phyloP scores from a whole-genome alignment of 2,888 invertebrate genomes.

The Ophioninae sp. region DNA sequence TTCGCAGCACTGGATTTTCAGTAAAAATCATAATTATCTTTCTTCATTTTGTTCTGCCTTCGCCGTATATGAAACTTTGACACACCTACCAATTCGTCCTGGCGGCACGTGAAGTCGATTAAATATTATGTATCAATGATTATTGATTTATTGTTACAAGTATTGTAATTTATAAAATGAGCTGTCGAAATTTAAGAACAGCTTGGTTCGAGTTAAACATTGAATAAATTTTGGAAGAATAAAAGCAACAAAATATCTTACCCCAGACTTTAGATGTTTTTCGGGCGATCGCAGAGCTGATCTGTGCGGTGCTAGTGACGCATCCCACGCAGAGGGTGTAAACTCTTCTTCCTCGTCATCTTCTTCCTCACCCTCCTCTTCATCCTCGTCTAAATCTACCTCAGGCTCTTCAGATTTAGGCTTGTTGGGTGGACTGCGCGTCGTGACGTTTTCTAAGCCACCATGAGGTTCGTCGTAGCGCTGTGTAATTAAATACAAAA shows the following conservation, averaged over 20 bases:
- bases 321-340: conserved; percentile 92
- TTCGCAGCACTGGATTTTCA: background rate
- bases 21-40: conserved; percentile 1
- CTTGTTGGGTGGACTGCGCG: conserved; percentile 54
- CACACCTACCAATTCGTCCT: conserved; percentile 79
- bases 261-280: conserved; percentile 80
- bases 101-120: conserved; percentile 71
- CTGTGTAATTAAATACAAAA: conserved; percentile 59
- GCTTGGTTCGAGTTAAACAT: too few relatives aligned
- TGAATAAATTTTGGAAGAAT: background rate
- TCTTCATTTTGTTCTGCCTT: conserved; percentile 29
- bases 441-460: conserved; percentile 62
- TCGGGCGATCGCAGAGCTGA: conserved; percentile 87
- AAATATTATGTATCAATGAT: conserved; percentile 33
- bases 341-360: conserved; percentile 87
- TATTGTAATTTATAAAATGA: conserved; percentile 7
- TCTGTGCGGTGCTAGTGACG: conserved; percentile 88
- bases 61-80: conserved; percentile 63
- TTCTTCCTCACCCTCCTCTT: conserved; percentile 82
- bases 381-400: conserved; percentile 66
- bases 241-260: conserved; percentile 67
- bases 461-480: conserved; percentile 72
- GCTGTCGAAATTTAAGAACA: background rate
- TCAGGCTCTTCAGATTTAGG: conserved; percentile 58
- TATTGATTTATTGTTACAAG: conserved; percentile 35